Evolutionary conservation across 2,888 invertebrate genomes (phyloP).

Genomic region (Xiphydria camelus): DNA sequence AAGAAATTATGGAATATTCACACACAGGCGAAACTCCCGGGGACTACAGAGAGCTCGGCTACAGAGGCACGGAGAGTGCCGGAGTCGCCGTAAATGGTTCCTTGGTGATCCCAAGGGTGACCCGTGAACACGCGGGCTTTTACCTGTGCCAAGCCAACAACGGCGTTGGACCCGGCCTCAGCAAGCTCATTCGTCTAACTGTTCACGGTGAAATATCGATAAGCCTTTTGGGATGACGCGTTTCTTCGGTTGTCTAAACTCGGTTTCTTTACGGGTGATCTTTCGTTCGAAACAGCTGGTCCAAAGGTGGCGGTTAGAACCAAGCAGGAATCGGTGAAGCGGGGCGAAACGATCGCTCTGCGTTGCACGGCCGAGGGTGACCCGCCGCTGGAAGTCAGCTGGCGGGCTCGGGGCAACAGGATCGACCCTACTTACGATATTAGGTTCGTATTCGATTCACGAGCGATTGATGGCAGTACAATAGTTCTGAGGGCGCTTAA

Average conservation of each 20-base stretch:
- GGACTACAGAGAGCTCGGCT: conserved; percentile 62
- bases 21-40: conserved; percentile 59
- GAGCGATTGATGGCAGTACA: no score
- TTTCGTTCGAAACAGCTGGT: conserved; percentile 53
- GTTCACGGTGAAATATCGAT: conserved; percentile 64
- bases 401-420: conserved; percentile 59
- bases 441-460: conserved; percentile 41
- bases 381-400: conserved; percentile 61
- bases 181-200: conserved; percentile 65
- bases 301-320: conserved; percentile 60
- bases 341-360: conserved; percentile 60
- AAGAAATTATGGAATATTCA: conserved; percentile 14
- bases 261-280: no score
- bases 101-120: conserved; percentile 60
- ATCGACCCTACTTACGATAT: conserved; percentile 61
- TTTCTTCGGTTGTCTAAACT: no score
- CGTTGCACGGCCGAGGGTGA: conserved; percentile 63
- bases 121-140: conserved; percentile 62
- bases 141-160: conserved; percentile 67
- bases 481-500: no score
- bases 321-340: conserved; percentile 60
- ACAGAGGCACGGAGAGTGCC: conserved; percentile 52
- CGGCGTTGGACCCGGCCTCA: conserved; percentile 66
- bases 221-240: no score
- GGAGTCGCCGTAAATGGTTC: conserved; percentile 61